Conservation (phyloP, 1,140 invertebrate genomes). For the Hirudo medicinalis region DNA sequence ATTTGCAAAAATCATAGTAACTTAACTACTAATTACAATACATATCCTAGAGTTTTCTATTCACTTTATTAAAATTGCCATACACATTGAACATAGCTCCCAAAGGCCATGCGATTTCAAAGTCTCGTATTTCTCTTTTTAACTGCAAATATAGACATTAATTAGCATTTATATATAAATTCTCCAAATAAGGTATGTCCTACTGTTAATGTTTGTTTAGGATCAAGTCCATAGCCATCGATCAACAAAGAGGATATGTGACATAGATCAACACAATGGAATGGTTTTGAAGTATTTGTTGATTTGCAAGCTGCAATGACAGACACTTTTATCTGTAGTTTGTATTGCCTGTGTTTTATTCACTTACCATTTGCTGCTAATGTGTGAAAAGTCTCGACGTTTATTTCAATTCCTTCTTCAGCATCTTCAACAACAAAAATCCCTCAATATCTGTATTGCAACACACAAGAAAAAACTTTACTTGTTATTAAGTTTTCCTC, state of each 20-base stretch:
- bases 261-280: not conserved
- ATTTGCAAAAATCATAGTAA: no score
- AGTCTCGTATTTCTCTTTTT: not conserved
- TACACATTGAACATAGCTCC: slow-evolving; percentile 1
- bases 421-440: not conserved
- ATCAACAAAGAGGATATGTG: slow-evolving; percentile 6
- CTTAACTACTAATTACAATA: no score
- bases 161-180: not conserved
- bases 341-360: not conserved
- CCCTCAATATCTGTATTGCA: not conserved
- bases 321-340: not conserved
- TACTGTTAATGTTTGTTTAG: not conserved
- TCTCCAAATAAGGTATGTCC: not conserved
- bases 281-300: slow-evolving; percentile 3
- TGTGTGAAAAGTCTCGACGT: not conserved
- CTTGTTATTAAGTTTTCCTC: no score
- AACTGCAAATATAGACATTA: not conserved
- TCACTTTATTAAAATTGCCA: not conserved
- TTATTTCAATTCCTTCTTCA: not conserved
- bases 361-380: not conserved
- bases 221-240: not conserved
- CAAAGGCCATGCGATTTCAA: slow-evolving; percentile 5
- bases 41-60: no score
- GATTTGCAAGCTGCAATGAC: not conserved
- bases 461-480: not conserved